These are phyloP conservation scores for Ophioninae sp. DNA, from an alignment of 2,888 invertebrate genomes.

Conservation along the genomic window DNA sequence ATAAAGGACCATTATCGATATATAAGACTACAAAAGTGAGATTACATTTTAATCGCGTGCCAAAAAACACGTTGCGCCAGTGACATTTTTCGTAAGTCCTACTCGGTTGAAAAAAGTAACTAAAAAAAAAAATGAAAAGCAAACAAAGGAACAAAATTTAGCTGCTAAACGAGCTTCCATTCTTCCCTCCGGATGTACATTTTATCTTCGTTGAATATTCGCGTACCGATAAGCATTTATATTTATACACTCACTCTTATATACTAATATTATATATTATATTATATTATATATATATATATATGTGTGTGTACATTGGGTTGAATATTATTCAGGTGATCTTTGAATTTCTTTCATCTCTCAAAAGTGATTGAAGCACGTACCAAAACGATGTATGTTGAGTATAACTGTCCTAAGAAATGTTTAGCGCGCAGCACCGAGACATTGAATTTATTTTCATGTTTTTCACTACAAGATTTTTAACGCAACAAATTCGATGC, in stretches of 20 bases:
- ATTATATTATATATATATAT: constrained; percentile 41
- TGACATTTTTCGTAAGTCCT: constrained; percentile 56
- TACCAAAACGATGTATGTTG: neutral
- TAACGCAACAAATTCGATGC: neutral
- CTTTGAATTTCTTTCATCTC: neutral
- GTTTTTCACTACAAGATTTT: neutral
- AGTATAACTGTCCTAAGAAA: neutral
- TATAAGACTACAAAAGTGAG: constrained; percentile 61
- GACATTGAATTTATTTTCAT: neutral
- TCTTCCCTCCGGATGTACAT: constrained; percentile 51
- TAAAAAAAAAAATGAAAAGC: constrained; percentile 7
- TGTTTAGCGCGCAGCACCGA: neutral
- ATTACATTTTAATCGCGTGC: constrained; percentile 63
- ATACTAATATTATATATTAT: constrained; percentile 56
- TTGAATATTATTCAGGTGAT: neutral
- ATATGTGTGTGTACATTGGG: constrained; percentile 28
- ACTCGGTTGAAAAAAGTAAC: constrained; percentile 28
- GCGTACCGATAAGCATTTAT: constrained; percentile 56
- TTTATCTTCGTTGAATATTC: constrained; percentile 46
- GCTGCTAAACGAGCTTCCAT: constrained; percentile 59
- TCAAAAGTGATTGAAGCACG: neutral
- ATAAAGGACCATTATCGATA: constrained; percentile 53
- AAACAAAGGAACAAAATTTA: constrained; percentile 15
- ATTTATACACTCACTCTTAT: constrained; percentile 61
- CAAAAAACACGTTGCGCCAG: constrained; percentile 57